These are phyloP conservation scores for Sycophaga agraensis DNA, from an alignment of 1,140 invertebrate genomes.

Conservation along the genomic window DNA sequence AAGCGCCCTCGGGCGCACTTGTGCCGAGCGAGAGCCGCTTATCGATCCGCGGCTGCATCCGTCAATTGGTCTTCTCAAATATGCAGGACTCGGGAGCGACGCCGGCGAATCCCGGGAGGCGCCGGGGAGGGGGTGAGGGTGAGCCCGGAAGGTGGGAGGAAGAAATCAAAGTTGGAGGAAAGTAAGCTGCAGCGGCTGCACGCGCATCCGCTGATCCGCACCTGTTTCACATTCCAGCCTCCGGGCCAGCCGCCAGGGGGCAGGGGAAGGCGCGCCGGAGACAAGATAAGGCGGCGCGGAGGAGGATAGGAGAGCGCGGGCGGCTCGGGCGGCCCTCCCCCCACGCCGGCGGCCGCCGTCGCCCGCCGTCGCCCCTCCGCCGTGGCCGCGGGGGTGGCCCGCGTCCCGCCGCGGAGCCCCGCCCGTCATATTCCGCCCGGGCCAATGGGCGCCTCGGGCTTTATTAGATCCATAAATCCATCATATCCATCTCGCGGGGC, in stretches of 20 bases:
- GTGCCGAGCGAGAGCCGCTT: too few relatives aligned
- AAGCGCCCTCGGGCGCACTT: too few relatives aligned
- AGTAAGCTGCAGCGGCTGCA: too few relatives aligned
- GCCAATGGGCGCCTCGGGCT: constrained; percentile 55
- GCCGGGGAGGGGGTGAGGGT: background rate
- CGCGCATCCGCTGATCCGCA: background rate
- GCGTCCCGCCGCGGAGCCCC: constrained; percentile 47
- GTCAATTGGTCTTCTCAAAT: too few relatives aligned
- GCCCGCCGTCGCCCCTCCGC: too few relatives aligned
- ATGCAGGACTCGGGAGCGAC: too few relatives aligned
- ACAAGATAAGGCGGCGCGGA: background rate
- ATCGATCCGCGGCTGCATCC: too few relatives aligned
- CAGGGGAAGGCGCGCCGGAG: too few relatives aligned
- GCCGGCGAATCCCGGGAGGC: background rate
- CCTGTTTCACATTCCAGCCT: background rate
- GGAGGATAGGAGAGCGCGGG: too few relatives aligned
- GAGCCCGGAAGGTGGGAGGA: background rate
- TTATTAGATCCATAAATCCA: constrained; percentile 64
- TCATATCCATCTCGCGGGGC: constrained; percentile 54
- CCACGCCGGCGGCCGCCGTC: too few relatives aligned
- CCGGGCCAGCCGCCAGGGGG: background rate
- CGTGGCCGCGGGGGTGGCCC: background rate
- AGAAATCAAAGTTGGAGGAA: background rate
- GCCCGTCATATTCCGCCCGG: constrained; percentile 58
- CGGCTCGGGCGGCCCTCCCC: too few relatives aligned